Base-by-base conservation (phyloP, 2,113 vertebrate species). In the Paedocypris sp. region DNA sequence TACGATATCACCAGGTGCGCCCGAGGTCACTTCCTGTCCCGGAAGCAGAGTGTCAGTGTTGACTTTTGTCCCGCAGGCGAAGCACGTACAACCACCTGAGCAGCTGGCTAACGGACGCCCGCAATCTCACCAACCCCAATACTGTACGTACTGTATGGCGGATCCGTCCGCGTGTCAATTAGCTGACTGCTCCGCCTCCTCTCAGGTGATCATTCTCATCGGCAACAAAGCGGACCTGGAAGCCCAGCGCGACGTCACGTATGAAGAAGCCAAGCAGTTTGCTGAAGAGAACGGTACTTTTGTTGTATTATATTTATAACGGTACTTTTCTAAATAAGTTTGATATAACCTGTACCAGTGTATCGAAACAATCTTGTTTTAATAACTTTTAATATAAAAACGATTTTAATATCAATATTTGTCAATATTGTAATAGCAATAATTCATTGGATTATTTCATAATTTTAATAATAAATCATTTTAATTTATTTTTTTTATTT, bases 71-170 rank as follows among this genome's bases (percentile, higher is more conserved):
- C 52, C 16, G 2, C 75, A 98, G 94, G 88, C 92, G 94, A 82
- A 98, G 94, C 79, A 98, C 94, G 0, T 97, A 98, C 72, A 98
- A 98, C 71, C 94, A 97, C 72, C 83, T 97, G 76, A 97, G 94
- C 89, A 98, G 94, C 86, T 98, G 94, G 94, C 77, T 98, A 83
- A 98, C 94, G 42, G 94, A 98, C 67, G 94, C 94, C 77, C 84
- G 94, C 77, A 98, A 98, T 76, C 91, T 98, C 79, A 97, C 94
- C 84, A 97, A 97, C 80, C 94, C 94, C 70, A 98, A 98, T 87
- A 98, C 94, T 71, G 94, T 98, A 85, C 94, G 92, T 86, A 20
- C 7, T n/a, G n/a, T n/a, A n/a, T n/a, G n/a, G n/a, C n/a, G n/a
- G n/a, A n/a, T n/a, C n/a, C n/a, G n/a, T n/a, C n/a, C n/a, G n/a